Evolutionary conservation across 2,888 invertebrate genomes (phyloP).

Genomic region (Creontiades dilutus): DNA sequence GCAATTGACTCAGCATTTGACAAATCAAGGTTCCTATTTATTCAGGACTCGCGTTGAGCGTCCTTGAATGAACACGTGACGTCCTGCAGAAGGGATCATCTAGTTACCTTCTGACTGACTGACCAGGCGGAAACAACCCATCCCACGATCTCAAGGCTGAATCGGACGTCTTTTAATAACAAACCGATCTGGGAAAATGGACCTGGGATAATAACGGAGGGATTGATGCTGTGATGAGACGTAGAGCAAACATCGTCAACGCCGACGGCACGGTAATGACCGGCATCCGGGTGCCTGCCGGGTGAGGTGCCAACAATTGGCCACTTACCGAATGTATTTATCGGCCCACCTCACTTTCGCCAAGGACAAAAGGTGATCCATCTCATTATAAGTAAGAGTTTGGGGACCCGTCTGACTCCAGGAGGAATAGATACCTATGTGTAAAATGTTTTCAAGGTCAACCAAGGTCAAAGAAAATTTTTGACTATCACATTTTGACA

Average conservation of each 20-base stretch:
- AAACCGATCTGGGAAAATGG: neutral
- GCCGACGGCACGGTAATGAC: neutral
- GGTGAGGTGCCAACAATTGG: neutral
- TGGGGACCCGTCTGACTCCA: no score
- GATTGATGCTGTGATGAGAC: neutral
- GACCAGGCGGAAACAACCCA: neutral
- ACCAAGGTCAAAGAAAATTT: no score
- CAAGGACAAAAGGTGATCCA: conserved; percentile 13
- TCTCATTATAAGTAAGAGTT: no score
- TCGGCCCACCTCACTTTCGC: neutral
- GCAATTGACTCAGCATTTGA: no score
- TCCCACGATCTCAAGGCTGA: neutral
- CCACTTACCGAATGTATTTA: neutral
- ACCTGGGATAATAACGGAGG: neutral
- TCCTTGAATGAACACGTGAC: neutral
- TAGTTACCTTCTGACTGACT: conserved; percentile 7
- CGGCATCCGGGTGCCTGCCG: conserved; percentile 8
- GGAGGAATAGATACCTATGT: no score
- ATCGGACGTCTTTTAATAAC: conserved; percentile 17
- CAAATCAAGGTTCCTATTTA: no score
- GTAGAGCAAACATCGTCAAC: conserved; percentile 20
- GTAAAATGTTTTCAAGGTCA: no score
- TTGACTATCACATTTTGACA: no score
- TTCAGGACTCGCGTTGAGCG: neutral
- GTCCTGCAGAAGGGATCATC: neutral